Percentiles rank a stretch among this genome's conserved stretches.
phyloP scores from a whole-genome alignment of 1,140 invertebrate genomes.

The Venustaconcha ellipsiformis region DNA sequence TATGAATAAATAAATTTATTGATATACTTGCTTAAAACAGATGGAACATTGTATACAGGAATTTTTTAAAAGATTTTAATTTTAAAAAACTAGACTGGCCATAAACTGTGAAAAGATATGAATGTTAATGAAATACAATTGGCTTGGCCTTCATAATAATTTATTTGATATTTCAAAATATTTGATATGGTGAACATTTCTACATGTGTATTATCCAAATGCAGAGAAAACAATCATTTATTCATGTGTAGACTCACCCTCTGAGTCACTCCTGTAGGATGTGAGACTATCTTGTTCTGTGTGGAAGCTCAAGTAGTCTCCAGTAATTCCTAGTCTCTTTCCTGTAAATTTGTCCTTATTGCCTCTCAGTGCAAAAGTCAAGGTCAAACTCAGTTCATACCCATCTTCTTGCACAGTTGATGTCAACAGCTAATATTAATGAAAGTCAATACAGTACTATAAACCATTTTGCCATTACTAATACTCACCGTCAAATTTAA shows the following conservation, averaged over 20 bases:
- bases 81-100: too few relatives aligned
- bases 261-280: conserved; percentile 43
- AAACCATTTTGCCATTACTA: conserved; percentile 33
- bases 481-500: conserved; percentile 26
- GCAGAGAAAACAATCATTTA: background rate
- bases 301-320: conserved; percentile 55
- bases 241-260: conserved; percentile 29
- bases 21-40: too few relatives aligned
- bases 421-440: conserved; percentile 56
- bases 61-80: too few relatives aligned
- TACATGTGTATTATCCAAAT: background rate
- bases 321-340: conserved; percentile 50
- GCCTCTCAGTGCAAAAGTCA: conserved; percentile 66
- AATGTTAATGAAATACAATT: too few relatives aligned
- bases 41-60: too few relatives aligned
- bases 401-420: conserved; percentile 65
- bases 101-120: too few relatives aligned
- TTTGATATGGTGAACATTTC: background rate
- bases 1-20: too few relatives aligned
- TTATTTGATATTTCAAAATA: too few relatives aligned
- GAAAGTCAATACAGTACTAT: background rate
- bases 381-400: conserved; percentile 64
- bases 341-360: conserved; percentile 56
- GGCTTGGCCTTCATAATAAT: too few relatives aligned
- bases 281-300: conserved; percentile 47